phyloP scores from a whole-genome alignment of 35 echinoderm and acorn worm species.

The Holothuria glaberrima region DNA sequence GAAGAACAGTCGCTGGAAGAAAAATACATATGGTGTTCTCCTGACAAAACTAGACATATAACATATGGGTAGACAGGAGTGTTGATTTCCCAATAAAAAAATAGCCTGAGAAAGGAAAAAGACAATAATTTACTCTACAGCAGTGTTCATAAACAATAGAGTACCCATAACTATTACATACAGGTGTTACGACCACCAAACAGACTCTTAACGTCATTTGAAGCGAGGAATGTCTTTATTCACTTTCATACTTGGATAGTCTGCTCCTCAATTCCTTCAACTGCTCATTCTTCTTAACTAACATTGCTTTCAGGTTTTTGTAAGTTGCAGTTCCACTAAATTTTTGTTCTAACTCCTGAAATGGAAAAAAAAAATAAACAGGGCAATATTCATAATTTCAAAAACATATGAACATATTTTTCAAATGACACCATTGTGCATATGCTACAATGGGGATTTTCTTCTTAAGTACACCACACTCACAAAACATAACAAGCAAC shows the following conservation, averaged over 20 bases:
- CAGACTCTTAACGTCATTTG: background rate
- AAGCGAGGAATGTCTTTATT: slow-evolving; percentile 8
- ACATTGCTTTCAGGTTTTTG: slow-evolving; percentile 93
- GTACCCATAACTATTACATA: background rate
- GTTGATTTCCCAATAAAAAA: background rate
- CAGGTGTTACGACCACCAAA: background rate
- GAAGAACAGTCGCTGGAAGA: too few species aligned
- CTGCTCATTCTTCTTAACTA: slow-evolving; percentile 94
- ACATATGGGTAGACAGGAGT: too few species aligned
- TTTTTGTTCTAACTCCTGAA: slow-evolving; percentile 94
- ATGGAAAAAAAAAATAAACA: background rate
- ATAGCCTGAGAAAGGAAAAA: background rate
- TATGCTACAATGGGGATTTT: too few species aligned
- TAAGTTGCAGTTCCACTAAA: slow-evolving; percentile 96
- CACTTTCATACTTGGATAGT: slow-evolving; percentile 83
- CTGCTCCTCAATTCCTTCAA: slow-evolving; percentile 78
- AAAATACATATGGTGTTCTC: background rate
- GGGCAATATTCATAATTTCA: background rate
- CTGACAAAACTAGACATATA: background rate
- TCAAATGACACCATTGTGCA: too few species aligned
- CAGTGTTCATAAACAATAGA: background rate
- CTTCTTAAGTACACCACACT: too few species aligned
- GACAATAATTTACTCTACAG: background rate
- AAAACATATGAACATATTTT: too few species aligned
- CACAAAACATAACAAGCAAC: too few species aligned